Evolutionary conservation across 1,140 invertebrate species (phyloP), one percentile per base, ranked within the genome.

Genomic region (Pseudobourletiella spinata): DNA sequence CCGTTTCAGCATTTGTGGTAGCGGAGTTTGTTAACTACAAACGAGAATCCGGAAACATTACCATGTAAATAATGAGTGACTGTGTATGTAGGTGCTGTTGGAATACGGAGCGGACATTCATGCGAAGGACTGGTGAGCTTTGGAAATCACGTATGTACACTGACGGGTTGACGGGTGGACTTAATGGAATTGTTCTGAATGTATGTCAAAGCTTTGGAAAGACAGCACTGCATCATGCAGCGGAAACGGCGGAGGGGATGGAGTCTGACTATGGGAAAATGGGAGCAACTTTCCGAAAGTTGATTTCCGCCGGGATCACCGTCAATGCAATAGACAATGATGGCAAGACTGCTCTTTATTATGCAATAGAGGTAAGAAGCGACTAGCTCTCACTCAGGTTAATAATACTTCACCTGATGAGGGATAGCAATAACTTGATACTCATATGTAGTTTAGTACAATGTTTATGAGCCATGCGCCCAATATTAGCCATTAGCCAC

Each of bases 31-130:
- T n/a, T n/a, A n/a, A n/a, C n/a, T n/a, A n/a, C n/a, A n/a, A n/a
- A n/a, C n/a, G n/a, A n/a, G n/a, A n/a, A n/a, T n/a, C n/a, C n/a
- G n/a, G n/a, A n/a, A n/a, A n/a, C n/a, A n/a, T n/a, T n/a, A n/a
- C n/a, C n/a, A n/a, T n/a, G n/a, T n/a, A n/a, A n/a, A n/a, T n/a
- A n/a, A n/a, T n/a, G n/a, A n/a, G n/a, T n/a, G n/a, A n/a, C n/a
- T n/a, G n/a, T n/a, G n/a, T n/a, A n/a, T n/a, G n/a, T n/a, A 71
- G 69, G 65, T 69, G 4, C 57, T 71, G 0, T 54, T 71, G 15
- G 69, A 71, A 39, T 71, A 62, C 52, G 67, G 65, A 20, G 69
- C 67, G 15, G 65, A 71, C 56, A 64, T 71, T 16, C 62, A 67
- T 56, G 61, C 64, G 29, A 66, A 61, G 50, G 69, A 70, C 35